Percentiles rank a stretch among this genome's conserved stretches.
Evolutionary conservation across 2,888 invertebrate species (phyloP).

Genomic region (Hylaea fasciaria): DNA sequence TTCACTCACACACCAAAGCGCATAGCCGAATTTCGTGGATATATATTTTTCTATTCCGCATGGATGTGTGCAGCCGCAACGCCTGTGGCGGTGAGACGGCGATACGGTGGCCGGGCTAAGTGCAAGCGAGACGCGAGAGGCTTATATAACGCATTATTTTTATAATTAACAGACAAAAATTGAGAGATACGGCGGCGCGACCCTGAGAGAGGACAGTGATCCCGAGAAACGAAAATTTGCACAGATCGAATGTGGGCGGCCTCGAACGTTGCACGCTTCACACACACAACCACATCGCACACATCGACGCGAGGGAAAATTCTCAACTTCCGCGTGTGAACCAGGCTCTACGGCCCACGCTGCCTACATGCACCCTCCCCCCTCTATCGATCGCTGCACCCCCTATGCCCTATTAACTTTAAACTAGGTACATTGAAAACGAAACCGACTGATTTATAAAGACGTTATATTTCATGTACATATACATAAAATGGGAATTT

Average conservation of each 20-base stretch:
- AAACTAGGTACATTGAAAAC: constrained; percentile 39
- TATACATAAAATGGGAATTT: constrained; percentile 22
- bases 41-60: constrained; percentile 79
- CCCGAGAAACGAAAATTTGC: constrained; percentile 81
- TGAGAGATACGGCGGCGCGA: constrained; percentile 80
- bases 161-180: constrained; percentile 85
- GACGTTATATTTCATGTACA: constrained; percentile 19
- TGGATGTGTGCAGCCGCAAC: constrained; percentile 71
- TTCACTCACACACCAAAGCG: constrained; percentile 75
- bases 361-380: constrained; percentile 40
- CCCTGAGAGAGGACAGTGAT: constrained; percentile 81
- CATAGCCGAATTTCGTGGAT: constrained; percentile 79
- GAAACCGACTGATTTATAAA: constrained; percentile 28
- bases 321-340: constrained; percentile 72
- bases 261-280: constrained; percentile 73
- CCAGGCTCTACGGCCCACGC: constrained; percentile 25
- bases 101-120: constrained; percentile 43
- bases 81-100: constrained; percentile 61
- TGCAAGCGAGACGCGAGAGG: constrained; percentile 57
- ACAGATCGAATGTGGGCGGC: constrained; percentile 85
- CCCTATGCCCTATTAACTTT: constrained; percentile 42
- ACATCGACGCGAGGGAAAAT: constrained; percentile 63
- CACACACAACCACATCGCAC: constrained; percentile 54
- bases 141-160: constrained; percentile 85
- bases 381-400: constrained; percentile 41